Evolutionary conservation across 2,797 vertebrate genomes (phyloP).

Genomic region (Cynodonichthys magdalenae): DNA sequence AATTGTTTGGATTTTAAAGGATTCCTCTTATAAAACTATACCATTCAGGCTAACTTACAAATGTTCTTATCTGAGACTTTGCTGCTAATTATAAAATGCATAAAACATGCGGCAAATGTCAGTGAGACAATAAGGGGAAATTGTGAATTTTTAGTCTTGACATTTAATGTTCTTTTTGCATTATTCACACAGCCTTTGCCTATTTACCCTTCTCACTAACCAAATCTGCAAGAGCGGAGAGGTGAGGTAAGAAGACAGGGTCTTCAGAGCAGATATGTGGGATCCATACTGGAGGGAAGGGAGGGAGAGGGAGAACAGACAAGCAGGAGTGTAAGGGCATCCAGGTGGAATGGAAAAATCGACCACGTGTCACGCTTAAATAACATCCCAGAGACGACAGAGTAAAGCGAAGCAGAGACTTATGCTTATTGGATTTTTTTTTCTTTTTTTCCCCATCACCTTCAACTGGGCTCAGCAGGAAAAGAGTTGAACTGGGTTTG

Average conservation of each 20-base stretch:
- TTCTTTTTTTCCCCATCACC: background rate
- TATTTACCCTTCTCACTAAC: conserved; percentile 71
- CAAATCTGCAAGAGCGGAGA: conserved; percentile 18
- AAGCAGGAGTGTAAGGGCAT: conserved; percentile 19
- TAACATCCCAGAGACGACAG: conserved; percentile 51
- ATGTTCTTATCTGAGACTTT: conserved; percentile 52
- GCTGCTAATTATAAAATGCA: conserved; percentile 82
- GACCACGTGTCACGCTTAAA: conserved; percentile 57
- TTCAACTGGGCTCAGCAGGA: conserved; percentile 16
- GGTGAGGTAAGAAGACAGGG: conserved; percentile 36
- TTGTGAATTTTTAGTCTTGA: conserved; percentile 79
- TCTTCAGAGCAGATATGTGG: conserved; percentile 1
- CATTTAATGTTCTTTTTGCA: conserved; percentile 80
- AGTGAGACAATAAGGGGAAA: conserved; percentile 76
- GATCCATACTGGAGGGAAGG: conserved; percentile 35
- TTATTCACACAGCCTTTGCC: conserved; percentile 77
- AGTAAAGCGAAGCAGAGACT: conserved; percentile 42
- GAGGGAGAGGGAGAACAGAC: background rate
- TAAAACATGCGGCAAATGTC: conserved; percentile 78
- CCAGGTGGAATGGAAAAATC: conserved; percentile 61
- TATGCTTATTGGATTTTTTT: conserved; percentile 63
- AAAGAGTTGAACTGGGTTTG: conserved; percentile 34
- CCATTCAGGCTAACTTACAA: conserved; percentile 31
- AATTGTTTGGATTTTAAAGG: conserved; percentile 50
- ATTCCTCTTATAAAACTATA: conserved; percentile 52